These are phyloP conservation scores for Gobiocypris rarus DNA, from an alignment of 2,113 vertebrate species.

Conservation along the genomic window DNA sequence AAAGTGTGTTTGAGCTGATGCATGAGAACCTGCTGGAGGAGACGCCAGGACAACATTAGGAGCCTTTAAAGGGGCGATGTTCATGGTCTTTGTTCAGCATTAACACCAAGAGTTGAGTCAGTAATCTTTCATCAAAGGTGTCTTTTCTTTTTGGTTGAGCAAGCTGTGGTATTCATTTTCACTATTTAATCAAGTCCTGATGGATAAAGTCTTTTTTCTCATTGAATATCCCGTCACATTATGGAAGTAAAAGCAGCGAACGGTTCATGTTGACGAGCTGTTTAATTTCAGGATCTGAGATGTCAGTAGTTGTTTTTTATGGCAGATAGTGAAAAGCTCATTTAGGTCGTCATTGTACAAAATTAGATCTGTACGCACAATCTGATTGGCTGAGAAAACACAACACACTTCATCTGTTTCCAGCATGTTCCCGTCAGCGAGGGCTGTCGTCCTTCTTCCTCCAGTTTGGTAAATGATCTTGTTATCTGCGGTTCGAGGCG, in stretches of 20 bases:
- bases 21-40: too few species aligned
- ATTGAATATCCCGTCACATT: neutral
- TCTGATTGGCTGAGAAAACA: neutral
- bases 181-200: neutral
- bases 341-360: neutral
- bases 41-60: too few species aligned
- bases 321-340: too few species aligned
- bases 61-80: too few species aligned
- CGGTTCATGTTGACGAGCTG: neutral
- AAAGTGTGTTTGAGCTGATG: too few species aligned
- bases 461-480: constrained; percentile 47
- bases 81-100: neutral
- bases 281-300: too few species aligned
- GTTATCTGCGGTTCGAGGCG: constrained; percentile 46
- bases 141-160: neutral
- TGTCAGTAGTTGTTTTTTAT: too few species aligned
- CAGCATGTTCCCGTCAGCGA: constrained; percentile 11
- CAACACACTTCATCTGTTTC: constrained; percentile 1
- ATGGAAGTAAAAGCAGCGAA: neutral
- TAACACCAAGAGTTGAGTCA: neutral
- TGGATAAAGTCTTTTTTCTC: too few species aligned
- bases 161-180: neutral
- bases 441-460: neutral
- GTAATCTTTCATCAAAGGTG: neutral
- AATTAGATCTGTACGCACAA: neutral